Base-by-base conservation (phyloP, 2,888 invertebrate genomes). In the Tinea pellionella region DNA sequence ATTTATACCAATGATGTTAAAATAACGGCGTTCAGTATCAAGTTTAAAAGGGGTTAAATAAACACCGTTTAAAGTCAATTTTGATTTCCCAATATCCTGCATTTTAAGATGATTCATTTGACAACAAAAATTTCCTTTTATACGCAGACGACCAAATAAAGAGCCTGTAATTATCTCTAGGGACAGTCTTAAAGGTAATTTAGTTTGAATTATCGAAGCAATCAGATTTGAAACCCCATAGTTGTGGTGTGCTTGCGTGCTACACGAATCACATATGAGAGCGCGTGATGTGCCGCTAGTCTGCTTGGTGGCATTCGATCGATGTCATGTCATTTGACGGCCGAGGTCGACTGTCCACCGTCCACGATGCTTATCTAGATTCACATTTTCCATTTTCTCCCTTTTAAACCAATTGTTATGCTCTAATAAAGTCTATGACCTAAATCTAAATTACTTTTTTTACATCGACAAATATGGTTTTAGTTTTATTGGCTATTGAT, bases 331-430 rank as follows among this genome's bases (percentile, higher is more conserved):
- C 71, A 74, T 83, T 85, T 85, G 86, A 82, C 77, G 85, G 85
- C 85, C 84, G 86, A 86, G 85, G 86, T 83, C 84, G 85, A 51
- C 60, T 41, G 55, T 73, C 77, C 68, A 73, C 74, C 82, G 82
- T 82, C 84, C 85, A 83, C 78, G 71, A 72, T 71, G 68, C 82
- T 85, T 85, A 87, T 86, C 86, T 80, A 78, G 86, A 86, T 86
- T 78, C 78, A 82, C 78, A 74, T 66, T 72, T 72, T 69, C 74
- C 72, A 68, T 74, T 71, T 74, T 72, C 30, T 71, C 67, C 69
- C 66, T 57, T 70, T 71, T 73, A 72, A 75, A 68, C 65, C 73
- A 66, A 77, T 77, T 80, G 78, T 78, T 66, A 68, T 66, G 69
- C 72, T 75, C 78, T 74, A 72, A 77, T 72, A 70, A 70, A 70